Conservation (phyloP, 2,888 invertebrate species). For the Drosophila suboccidentalis region DNA sequence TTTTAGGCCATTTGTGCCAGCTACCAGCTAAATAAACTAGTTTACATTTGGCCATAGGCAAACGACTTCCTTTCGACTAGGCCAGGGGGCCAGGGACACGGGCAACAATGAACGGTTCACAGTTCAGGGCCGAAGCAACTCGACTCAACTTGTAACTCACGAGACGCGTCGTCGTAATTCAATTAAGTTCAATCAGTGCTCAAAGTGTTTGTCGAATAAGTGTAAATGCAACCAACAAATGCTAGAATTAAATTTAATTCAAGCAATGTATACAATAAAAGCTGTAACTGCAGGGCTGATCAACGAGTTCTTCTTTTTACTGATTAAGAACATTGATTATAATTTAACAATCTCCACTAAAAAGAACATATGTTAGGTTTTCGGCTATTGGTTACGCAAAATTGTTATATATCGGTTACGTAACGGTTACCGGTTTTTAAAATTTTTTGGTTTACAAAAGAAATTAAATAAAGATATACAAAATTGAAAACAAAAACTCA, state of each 20-base stretch:
- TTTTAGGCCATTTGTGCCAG: conserved; percentile 54
- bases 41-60: conserved; percentile 42
- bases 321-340: not conserved
- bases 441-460: too few species aligned
- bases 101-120: conserved; percentile 15
- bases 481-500: too few species aligned
- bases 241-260: conserved; percentile 48
- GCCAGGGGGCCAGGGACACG: conserved; percentile 28
- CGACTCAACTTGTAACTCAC: conserved; percentile 58
- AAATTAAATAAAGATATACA: too few species aligned
- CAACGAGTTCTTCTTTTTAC: not conserved
- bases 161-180: conserved; percentile 59
- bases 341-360: not conserved
- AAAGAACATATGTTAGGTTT: not conserved
- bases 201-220: conserved; percentile 71
- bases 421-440: too few species aligned
- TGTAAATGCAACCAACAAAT: conserved; percentile 34
- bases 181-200: conserved; percentile 74
- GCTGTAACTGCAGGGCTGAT: conserved; percentile 6
- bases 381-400: too few species aligned
- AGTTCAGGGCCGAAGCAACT: conserved; percentile 49
- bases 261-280: conserved; percentile 16
- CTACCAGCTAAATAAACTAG: conserved; percentile 55
- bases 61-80: conserved; percentile 57
- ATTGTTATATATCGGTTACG: too few species aligned